phyloP scores from a whole-genome alignment of 2,888 invertebrate genomes.

The Zygaena filipendulae region DNA sequence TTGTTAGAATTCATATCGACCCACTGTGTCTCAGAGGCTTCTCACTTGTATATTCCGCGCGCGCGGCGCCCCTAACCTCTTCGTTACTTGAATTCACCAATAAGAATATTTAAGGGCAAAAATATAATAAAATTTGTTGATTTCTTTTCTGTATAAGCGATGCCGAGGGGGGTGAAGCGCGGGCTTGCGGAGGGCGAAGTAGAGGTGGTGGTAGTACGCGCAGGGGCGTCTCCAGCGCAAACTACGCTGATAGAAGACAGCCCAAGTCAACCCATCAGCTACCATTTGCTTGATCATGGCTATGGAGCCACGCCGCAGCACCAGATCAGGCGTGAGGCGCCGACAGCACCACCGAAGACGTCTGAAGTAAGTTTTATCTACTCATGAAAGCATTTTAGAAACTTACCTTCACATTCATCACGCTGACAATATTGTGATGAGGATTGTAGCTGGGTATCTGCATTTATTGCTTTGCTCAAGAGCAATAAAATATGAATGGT shows the following conservation, averaged over 20 bases:
- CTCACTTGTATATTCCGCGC: slow-evolving; percentile 56
- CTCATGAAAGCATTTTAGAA: no score
- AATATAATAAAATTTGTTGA: no score
- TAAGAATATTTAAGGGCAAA: no score
- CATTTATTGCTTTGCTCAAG: no score
- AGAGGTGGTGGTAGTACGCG: slow-evolving; percentile 59
- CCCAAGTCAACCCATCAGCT: slow-evolving; percentile 70
- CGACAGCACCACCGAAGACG: slow-evolving; percentile 63
- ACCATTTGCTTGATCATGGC: slow-evolving; percentile 87
- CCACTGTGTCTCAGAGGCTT: slow-evolving; percentile 56
- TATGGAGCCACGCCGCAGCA: slow-evolving; percentile 85
- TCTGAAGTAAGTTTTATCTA: slow-evolving; percentile 63
- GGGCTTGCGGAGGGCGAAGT: slow-evolving; percentile 65
- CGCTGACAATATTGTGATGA: no score
- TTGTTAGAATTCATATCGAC: slow-evolving; percentile 46
- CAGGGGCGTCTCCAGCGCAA: slow-evolving; percentile 65
- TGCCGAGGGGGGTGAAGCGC: slow-evolving; percentile 72
- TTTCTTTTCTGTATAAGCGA: slow-evolving; percentile 40
- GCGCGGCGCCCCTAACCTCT: slow-evolving; percentile 66
- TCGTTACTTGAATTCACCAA: slow-evolving; percentile 47
- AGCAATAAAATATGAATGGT: no score
- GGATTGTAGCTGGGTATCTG: no score
- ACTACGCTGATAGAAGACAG: slow-evolving; percentile 61
- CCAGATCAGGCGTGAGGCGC: slow-evolving; percentile 70
- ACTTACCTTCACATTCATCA: no score